Evolutionary conservation across 2,113 vertebrate genomes (phyloP).

Genomic region (Epinephelus cyanopodus): DNA sequence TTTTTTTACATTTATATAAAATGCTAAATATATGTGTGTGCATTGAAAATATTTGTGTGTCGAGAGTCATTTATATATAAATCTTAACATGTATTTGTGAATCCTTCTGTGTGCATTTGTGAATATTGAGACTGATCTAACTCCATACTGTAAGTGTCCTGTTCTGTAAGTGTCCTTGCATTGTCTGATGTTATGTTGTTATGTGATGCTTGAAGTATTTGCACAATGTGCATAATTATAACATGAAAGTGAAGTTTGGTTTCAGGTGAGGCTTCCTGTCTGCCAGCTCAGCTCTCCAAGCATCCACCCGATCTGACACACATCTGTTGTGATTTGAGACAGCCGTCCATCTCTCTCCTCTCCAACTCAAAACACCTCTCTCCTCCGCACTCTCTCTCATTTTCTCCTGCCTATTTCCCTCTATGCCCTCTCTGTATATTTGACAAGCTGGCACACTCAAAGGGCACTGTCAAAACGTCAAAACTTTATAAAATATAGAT

Average conservation of each 20-base stretch:
- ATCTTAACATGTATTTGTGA: too few species aligned
- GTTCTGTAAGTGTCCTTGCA: background rate
- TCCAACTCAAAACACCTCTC: slow-evolving; percentile 25
- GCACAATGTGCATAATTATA: slow-evolving; percentile 17
- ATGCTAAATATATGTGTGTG: too few species aligned
- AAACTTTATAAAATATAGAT: slow-evolving; percentile 74
- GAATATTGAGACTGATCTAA: too few species aligned
- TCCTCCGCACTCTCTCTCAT: slow-evolving; percentile 5
- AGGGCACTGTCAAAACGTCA: slow-evolving; percentile 71
- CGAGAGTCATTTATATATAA: too few species aligned
- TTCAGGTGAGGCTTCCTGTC: slow-evolving; percentile 7
- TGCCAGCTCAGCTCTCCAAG: slow-evolving; percentile 16
- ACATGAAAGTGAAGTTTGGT: background rate
- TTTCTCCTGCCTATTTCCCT: background rate
- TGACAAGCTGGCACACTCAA: slow-evolving; percentile 67
- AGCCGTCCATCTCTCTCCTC: slow-evolving; percentile 19
- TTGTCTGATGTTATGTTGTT: background rate
- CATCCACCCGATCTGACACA: slow-evolving; percentile 35
- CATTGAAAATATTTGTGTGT: too few species aligned
- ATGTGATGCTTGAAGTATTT: background rate
- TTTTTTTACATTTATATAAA: too few species aligned
- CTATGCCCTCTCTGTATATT: slow-evolving; percentile 49
- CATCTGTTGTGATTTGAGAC: slow-evolving; percentile 37
- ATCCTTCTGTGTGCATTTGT: too few species aligned
- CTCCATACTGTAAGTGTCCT: too few species aligned